Percentiles rank a stretch among this genome's conserved stretches.
These are phyloP conservation scores for Sylvia borin DNA, from an alignment of 2,797 vertebrate genomes.

Conservation along the genomic window DNA sequence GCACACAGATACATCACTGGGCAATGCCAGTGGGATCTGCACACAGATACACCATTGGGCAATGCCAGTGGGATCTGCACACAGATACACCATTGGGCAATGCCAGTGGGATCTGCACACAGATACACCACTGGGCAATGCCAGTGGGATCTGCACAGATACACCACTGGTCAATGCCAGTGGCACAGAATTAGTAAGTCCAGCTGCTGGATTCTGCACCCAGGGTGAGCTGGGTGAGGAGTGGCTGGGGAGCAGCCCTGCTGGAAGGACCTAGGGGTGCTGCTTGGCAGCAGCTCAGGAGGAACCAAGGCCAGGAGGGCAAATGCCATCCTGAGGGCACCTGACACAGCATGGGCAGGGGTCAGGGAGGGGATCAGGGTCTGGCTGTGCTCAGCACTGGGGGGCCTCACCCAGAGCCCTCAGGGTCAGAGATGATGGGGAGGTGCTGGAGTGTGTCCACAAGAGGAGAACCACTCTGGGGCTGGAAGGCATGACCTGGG, in stretches of 20 bases:
- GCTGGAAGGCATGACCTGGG: neutral
- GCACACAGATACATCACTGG: neutral
- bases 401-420: neutral
- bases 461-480: neutral
- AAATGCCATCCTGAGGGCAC: neutral
- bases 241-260: neutral
- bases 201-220: neutral
- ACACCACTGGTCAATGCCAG: accelerated
- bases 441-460: neutral
- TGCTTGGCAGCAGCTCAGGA: neutral
- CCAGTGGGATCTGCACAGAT: neutral
- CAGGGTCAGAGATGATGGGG: neutral
- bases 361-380: neutral
- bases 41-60: accelerated
- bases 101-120: neutral
- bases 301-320: neutral
- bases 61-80: neutral
- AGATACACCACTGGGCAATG: accelerated
- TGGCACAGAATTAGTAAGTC: neutral
- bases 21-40: neutral
- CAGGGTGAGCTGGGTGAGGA: neutral
- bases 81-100: neutral
- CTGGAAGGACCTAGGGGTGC: neutral
- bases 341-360: accelerated
- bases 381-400: accelerated